Evolutionary conservation across 1,140 invertebrate genomes (phyloP), one percentile per base, ranked within the genome.

Genomic region (Drosophila malerkotliana): DNA sequence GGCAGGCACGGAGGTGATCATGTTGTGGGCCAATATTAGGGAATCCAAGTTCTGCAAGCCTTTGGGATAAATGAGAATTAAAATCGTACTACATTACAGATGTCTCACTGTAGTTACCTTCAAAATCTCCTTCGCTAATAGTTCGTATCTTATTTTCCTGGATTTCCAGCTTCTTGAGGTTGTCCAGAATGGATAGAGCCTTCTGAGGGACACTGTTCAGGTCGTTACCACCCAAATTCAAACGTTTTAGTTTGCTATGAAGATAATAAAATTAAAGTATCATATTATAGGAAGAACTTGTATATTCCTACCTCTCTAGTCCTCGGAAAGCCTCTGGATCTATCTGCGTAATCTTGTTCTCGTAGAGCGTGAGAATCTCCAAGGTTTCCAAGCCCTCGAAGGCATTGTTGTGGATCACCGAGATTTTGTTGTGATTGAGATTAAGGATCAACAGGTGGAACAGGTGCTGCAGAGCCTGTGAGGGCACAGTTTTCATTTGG

Each of bases 401-500:
- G 15, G 96, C 96, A 56, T 94, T 94, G 39, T 94, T 93, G 77
- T 96, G 96, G 15, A 98, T 93, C 48, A 94, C 94, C 12, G 92
- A 94, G 64, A 97, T 95, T 82, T 96, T 96, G 90, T 98, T 98
- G 91, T 97, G 96, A 91, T 98, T 97, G 92, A 98, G 94, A 91
- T 97, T 98, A 12, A 98, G 93, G 74, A 97, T 97, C 39, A 97
- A 94, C 57, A 98, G 93, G 80, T 96, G 95, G 89, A 96, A 95
- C 32, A 98, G 94, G 83, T 95, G 95, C 78, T 94, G 94, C 61
- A 98, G 93, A 1, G 97, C 96, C 32, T 93, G 92, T 0, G 97
- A 96, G n/a, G 97, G 97, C 37, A 97, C 96, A 10, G 93, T 93
- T 56, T 93, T 94, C 72, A 97, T 92, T 51, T 94, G 94, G 92